phyloP scores from a whole-genome alignment of 2,797 vertebrate genomes.

The Chloroceryle amazona region DNA sequence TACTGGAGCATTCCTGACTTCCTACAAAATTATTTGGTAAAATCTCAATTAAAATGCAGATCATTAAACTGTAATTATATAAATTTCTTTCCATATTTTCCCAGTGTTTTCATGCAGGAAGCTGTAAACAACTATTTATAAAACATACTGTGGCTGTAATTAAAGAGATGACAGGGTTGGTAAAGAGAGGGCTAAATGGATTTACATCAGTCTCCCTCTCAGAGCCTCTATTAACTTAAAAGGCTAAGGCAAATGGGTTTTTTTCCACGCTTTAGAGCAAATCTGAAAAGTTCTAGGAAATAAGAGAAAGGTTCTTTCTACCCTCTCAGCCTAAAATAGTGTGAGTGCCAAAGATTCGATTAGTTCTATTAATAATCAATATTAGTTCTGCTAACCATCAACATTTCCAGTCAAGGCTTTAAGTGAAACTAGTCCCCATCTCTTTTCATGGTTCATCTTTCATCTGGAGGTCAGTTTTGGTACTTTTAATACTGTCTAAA shows the following conservation, averaged over 20 bases:
- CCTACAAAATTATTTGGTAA: constrained; percentile 24
- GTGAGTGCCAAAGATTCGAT: background rate
- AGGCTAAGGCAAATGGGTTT: background rate
- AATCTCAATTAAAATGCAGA: constrained; percentile 49
- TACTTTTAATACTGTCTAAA: background rate
- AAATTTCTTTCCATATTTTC: constrained; percentile 40
- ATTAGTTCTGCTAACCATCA: background rate
- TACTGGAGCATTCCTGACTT: background rate
- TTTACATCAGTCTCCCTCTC: background rate
- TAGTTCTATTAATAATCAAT: background rate
- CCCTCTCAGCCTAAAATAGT: background rate
- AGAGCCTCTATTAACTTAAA: background rate
- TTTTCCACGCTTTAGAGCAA: background rate
- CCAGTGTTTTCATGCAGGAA: background rate
- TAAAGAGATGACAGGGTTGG: background rate
- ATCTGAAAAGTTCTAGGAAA: background rate
- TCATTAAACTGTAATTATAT: constrained; percentile 57
- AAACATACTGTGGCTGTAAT: constrained; percentile 41
- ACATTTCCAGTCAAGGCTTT: background rate
- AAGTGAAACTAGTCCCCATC: background rate
- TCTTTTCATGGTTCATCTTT: background rate
- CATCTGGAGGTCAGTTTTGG: rapidly evolving
- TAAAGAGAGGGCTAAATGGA: background rate
- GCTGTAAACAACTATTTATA: constrained; percentile 60
- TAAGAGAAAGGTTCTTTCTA: background rate